A percentile compares a stretch with the other conserved stretches of the same genome.
phyloP scores from a whole-genome alignment of 2,888 invertebrate species.

The Apamea epomidion region DNA sequence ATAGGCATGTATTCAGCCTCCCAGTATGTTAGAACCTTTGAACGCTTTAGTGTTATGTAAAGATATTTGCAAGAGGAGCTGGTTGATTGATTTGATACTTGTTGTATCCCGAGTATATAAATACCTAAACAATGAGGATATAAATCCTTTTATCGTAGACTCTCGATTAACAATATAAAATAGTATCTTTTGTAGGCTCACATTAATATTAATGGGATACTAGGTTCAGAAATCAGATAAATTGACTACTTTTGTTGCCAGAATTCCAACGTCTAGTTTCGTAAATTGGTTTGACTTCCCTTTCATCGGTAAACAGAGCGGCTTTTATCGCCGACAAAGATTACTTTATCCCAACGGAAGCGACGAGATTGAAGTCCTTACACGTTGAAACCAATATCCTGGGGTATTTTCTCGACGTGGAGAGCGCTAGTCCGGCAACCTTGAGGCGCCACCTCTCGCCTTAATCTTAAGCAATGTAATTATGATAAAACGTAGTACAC shows the following conservation, averaged over 20 bases:
- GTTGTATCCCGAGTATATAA: not conserved
- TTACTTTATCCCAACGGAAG: conserved; percentile 77
- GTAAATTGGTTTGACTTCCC: conserved; percentile 75
- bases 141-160: conserved; percentile 25
- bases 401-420: conserved; percentile 71
- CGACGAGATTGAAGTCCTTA: conserved; percentile 77
- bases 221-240: conserved; percentile 62
- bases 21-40: conserved; percentile 4
- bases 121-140: conserved; percentile 32
- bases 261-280: conserved; percentile 69
- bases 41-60: conserved; percentile 3
- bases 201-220: conserved; percentile 60
- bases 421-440: conserved; percentile 64
- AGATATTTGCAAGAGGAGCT: conserved; percentile 8
- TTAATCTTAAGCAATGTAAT: conserved; percentile 35
- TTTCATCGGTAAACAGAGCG: conserved; percentile 75
- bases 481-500: conserved; percentile 32
- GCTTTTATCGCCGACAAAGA: conserved; percentile 75
- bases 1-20: conserved; percentile 17
- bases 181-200: conserved; percentile 28
- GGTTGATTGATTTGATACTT: conserved; percentile 13
- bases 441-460: conserved; percentile 36
- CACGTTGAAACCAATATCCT: conserved; percentile 80
- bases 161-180: conserved; percentile 36
- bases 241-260: conserved; percentile 67